Conservation (phyloP, 2,113 vertebrate genomes). For the Crocuta crocuta region DNA sequence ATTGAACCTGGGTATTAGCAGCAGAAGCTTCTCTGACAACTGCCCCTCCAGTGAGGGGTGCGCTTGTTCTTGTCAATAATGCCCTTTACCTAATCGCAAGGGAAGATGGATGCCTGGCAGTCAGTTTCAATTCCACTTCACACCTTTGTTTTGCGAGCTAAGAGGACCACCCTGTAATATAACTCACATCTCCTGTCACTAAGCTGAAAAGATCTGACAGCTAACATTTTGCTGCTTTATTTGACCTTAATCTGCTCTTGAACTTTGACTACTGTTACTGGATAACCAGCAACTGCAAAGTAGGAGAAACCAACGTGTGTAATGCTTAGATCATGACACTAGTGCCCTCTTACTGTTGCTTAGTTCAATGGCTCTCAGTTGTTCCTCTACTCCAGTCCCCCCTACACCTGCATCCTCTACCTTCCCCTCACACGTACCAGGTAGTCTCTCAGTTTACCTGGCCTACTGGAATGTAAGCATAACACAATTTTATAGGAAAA, state of each 20-base stretch:
- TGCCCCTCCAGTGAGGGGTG: background rate
- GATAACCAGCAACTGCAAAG: slow-evolving; percentile 69
- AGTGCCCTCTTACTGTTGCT: background rate
- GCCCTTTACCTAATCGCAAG: slow-evolving; percentile 78
- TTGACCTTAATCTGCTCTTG: slow-evolving; percentile 81
- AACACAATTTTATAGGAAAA: background rate
- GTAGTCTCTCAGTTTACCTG: background rate
- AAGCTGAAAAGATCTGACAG: slow-evolving; percentile 80
- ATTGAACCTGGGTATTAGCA: background rate
- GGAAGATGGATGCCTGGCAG: slow-evolving; percentile 76
- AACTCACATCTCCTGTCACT: slow-evolving; percentile 79
- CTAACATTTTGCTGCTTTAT: slow-evolving; percentile 76
- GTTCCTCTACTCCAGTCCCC: background rate
- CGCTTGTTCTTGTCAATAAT: slow-evolving; percentile 45
- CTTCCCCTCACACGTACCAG: background rate
- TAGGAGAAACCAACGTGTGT: rapidly evolving
- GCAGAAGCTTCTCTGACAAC: background rate
- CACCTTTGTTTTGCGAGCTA: slow-evolving; percentile 76
- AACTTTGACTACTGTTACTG: slow-evolving; percentile 64
- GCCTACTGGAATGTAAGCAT: background rate
- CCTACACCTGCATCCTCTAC: background rate
- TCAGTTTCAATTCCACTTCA: slow-evolving; percentile 79
- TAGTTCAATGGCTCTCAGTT: background rate
- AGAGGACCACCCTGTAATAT: slow-evolving; percentile 69
- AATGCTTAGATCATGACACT: background rate